phyloP scores from a whole-genome alignment of 2,888 invertebrate species.

The Linnaemya vulpina region DNA sequence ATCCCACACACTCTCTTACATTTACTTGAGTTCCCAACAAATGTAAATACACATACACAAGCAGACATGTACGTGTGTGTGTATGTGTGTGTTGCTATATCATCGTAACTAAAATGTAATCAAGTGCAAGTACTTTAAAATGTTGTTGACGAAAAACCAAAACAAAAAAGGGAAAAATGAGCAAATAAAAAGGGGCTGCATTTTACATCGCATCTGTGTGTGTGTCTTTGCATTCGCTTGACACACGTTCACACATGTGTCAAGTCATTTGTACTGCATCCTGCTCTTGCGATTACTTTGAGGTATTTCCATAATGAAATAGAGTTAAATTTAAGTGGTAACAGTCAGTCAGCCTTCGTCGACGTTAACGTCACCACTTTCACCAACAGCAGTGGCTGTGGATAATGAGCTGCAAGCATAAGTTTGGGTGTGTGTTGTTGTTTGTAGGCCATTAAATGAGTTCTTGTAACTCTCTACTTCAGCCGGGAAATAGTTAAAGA shows the following conservation, averaged over 20 bases:
- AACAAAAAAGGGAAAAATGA: neutral
- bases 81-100: neutral
- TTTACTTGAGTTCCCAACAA: neutral
- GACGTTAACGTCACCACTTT: constrained; percentile 5
- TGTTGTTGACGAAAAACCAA: constrained; percentile 15
- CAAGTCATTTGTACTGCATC: neutral
- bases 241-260: constrained; percentile 21
- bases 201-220: neutral
- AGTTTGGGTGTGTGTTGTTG: neutral
- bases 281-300: constrained; percentile 42
- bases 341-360: constrained; percentile 22
- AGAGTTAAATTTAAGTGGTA: constrained; percentile 43
- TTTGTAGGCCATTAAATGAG: neutral
- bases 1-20: neutral
- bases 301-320: constrained; percentile 65
- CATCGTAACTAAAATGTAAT: constrained; percentile 46
- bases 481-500: too few species aligned
- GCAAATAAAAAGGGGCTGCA: neutral
- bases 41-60: neutral
- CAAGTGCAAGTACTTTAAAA: constrained; percentile 57
- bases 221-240: neutral
- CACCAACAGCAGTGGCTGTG: constrained; percentile 20
- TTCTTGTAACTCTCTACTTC: neutral
- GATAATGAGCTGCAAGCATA: constrained; percentile 22
- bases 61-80: neutral